Percentiles rank a stretch among this genome's conserved stretches.
Conservation (phyloP, 1,140 invertebrate genomes). For the Apocrypta bakeri region DNA sequence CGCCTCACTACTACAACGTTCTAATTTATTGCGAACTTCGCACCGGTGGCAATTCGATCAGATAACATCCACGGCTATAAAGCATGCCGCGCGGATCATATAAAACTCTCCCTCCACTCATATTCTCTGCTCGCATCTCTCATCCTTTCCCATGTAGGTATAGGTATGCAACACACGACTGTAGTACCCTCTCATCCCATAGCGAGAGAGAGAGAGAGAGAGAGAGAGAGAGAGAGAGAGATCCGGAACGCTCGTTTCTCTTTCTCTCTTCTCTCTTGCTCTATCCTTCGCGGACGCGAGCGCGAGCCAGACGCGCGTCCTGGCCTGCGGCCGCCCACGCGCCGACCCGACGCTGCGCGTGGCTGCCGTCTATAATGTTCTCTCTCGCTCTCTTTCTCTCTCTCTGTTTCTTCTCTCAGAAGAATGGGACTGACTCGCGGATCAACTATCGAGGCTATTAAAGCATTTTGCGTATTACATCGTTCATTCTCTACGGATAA, state of each 20-base stretch:
- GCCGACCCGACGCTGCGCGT: constrained; percentile 64
- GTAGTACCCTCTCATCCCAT: not conserved
- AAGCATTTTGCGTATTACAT: constrained; percentile 11
- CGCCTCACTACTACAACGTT: constrained; percentile 45
- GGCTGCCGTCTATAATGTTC: constrained; percentile 52
- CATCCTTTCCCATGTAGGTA: constrained; percentile 26
- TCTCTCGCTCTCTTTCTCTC: constrained; percentile 35
- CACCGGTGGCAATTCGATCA: constrained; percentile 70
- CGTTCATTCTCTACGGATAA: not conserved
- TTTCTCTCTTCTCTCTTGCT: constrained; percentile 48
- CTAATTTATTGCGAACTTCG: constrained; percentile 70
- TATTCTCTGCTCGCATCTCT: constrained; percentile 54
- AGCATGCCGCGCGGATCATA: constrained; percentile 65
- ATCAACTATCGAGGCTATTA: constrained; percentile 16
- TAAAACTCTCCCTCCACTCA: constrained; percentile 63
- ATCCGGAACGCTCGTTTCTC: constrained; percentile 56
- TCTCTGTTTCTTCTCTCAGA: not conserved
- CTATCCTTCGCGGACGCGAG: constrained; percentile 40
- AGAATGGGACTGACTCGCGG: not conserved
- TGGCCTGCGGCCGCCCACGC: constrained; percentile 75
- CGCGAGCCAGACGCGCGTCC: constrained; percentile 70
- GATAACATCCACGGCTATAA: constrained; percentile 70
- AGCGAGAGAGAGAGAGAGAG: not conserved
- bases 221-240: not conserved
- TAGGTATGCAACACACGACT: not conserved